phyloP scores from a whole-genome alignment of 2,888 invertebrate genomes.

The Proisotoma minuta region DNA sequence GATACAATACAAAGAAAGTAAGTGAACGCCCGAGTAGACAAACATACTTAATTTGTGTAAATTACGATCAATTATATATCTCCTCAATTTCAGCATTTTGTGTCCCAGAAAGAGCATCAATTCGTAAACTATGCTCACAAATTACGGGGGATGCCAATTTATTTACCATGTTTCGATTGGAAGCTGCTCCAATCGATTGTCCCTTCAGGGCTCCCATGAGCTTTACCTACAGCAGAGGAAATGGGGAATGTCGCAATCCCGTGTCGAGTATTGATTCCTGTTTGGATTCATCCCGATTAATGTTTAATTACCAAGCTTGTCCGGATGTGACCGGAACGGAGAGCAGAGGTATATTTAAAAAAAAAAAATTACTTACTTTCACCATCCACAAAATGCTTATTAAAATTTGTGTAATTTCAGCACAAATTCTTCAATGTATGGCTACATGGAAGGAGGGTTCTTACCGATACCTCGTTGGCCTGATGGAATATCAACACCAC shows the following conservation, averaged over 20 bases:
- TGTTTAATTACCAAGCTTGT: constrained; percentile 89
- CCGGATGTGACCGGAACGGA: constrained; percentile 86
- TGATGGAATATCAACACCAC: constrained; percentile 81
- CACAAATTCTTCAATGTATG: constrained; percentile 83
- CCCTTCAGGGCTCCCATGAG: constrained; percentile 83
- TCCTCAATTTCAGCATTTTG: constrained; percentile 38
- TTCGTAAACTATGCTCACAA: constrained; percentile 42
- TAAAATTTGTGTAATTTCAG: constrained; percentile 55
- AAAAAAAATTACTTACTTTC: background rate
- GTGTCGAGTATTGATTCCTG: constrained; percentile 89
- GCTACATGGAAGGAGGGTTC: constrained; percentile 94
- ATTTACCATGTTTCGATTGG: constrained; percentile 58
- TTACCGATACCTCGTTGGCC: constrained; percentile 81
- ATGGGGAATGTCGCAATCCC: constrained; percentile 83
- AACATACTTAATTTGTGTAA: background rate
- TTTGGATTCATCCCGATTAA: constrained; percentile 82
- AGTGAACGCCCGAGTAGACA: constrained; percentile 56
- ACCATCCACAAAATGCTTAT: background rate
- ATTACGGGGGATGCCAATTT: constrained; percentile 63
- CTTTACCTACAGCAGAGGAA: constrained; percentile 86
- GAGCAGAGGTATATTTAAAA: constrained; percentile 65
- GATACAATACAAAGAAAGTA: constrained; percentile 95
- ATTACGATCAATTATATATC: background rate
- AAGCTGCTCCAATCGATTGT: constrained; percentile 81
- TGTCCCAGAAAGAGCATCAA: constrained; percentile 37